Evolutionary conservation across 2,888 invertebrate genomes (phyloP).

Genomic region (Hirtodrosophila histrioides): DNA sequence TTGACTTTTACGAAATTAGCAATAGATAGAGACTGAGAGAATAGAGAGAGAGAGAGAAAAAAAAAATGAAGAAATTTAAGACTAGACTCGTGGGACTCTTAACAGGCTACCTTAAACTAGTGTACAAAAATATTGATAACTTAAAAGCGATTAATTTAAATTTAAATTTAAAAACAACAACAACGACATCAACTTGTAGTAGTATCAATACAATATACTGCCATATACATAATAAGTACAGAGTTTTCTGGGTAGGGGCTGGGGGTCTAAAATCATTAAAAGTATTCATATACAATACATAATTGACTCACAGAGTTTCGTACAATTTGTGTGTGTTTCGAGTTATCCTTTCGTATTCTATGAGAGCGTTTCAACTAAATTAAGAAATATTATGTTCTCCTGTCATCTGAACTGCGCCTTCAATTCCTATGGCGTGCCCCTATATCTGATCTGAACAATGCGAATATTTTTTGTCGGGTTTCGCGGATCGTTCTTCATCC

Average conservation of each 20-base stretch:
- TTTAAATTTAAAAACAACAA: slow-evolving; percentile 55
- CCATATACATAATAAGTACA: slow-evolving; percentile 40
- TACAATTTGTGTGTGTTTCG: slow-evolving; percentile 15
- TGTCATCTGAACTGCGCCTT: neutral
- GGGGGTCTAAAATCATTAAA: slow-evolving; percentile 50
- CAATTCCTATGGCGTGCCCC: slow-evolving; percentile 8
- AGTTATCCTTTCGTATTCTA: neutral
- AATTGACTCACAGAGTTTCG: slow-evolving; percentile 75
- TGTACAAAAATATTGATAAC: slow-evolving; percentile 77
- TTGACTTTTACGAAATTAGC: slow-evolving; percentile 42
- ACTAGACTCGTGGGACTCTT: slow-evolving; percentile 46
- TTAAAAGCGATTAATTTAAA: slow-evolving; percentile 64
- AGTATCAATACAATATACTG: slow-evolving; percentile 29
- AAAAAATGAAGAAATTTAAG: slow-evolving; percentile 16
- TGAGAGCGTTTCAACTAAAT: too few relatives aligned
- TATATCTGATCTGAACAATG: neutral
- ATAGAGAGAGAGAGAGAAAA: slow-evolving; percentile 1
- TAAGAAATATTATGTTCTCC: too few relatives aligned
- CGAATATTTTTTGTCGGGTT: too few relatives aligned
- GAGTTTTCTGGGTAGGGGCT: neutral
- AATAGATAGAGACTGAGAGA: slow-evolving; percentile 14
- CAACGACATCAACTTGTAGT: slow-evolving; percentile 59
- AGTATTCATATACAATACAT: slow-evolving; percentile 67
- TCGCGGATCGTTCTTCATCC: too few relatives aligned
- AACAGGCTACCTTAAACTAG: slow-evolving; percentile 67